A percentile compares a stretch with the other conserved stretches of the same genome.
phyloP scores from a whole-genome alignment of 2,797 vertebrate genomes.

The Erpetoichthys calabaricus region DNA sequence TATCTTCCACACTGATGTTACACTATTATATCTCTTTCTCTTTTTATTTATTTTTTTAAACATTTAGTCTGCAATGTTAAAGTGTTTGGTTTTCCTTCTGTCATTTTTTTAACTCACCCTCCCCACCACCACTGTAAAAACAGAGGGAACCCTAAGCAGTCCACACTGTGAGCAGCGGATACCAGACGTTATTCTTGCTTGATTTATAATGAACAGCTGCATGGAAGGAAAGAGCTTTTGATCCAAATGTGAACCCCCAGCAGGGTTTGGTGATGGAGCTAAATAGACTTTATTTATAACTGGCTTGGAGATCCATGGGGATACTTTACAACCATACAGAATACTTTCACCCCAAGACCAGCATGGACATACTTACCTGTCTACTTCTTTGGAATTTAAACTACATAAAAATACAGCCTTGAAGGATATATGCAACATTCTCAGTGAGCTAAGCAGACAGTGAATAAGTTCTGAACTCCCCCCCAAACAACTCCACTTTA shows the following conservation, averaged over 20 bases:
- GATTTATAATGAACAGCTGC: conserved; percentile 35
- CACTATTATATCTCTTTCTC: conserved; percentile 4
- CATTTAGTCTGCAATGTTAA: no score
- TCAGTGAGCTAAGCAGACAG: no score
- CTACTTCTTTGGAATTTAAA: no score
- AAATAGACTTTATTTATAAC: conserved; percentile 1
- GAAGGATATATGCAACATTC: no score
- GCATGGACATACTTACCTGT: no score
- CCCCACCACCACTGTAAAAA: conserved; percentile 5
- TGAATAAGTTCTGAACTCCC: no score
- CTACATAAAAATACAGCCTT: no score
- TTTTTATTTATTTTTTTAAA: not conserved
- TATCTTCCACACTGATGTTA: conserved; percentile 3
- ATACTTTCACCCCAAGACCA: no score
- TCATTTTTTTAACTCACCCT: not conserved
- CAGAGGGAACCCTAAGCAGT: not conserved
- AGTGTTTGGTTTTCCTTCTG: no score
- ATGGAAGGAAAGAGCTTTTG: conserved; percentile 25
- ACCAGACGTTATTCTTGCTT: conserved; percentile 8
- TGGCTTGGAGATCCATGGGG: not conserved
- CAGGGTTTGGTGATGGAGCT: not conserved
- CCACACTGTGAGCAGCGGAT: conserved; percentile 23
- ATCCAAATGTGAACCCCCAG: conserved; percentile 14
- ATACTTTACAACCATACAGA: not conserved
- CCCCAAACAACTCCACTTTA: no score